Percentiles rank a stretch among this genome's conserved stretches.
These are phyloP conservation scores for Cygnus atratus DNA, from an alignment of 2,113 vertebrate genomes.

Conservation along the genomic window DNA sequence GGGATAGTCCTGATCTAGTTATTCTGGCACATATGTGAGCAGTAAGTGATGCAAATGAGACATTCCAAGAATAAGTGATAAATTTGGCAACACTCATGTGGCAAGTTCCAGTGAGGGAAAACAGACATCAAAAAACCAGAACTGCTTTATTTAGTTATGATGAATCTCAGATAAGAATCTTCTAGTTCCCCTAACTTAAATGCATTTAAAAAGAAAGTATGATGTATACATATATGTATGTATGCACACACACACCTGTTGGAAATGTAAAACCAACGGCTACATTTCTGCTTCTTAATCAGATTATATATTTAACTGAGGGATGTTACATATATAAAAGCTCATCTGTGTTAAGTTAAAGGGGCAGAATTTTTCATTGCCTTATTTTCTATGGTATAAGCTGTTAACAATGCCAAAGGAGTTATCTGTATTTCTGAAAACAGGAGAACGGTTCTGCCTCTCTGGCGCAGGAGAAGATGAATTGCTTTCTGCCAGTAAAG, in stretches of 20 bases:
- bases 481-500: not conserved
- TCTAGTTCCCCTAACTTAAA: not conserved
- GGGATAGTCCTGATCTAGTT: not conserved
- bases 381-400: not conserved
- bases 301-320: not conserved
- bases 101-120: not conserved
- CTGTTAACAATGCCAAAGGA: not conserved
- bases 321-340: not conserved
- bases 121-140: not conserved
- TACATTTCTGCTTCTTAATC: not conserved
- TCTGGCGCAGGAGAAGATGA: not conserved
- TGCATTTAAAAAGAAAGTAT: not conserved
- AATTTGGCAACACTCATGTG: not conserved
- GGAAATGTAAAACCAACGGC: not conserved
- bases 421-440: not conserved
- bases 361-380: not conserved
- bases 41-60: conserved; percentile 23
- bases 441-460: not conserved
- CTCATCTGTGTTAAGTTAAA: not conserved
- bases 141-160: not conserved
- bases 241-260: not conserved
- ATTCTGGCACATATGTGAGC: not conserved
- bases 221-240: too few relatives aligned
- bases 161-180: not conserved
- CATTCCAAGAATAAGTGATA: not conserved